Base-by-base conservation (phyloP, 2,113 vertebrate genomes). In the Sprattus sprattus region DNA sequence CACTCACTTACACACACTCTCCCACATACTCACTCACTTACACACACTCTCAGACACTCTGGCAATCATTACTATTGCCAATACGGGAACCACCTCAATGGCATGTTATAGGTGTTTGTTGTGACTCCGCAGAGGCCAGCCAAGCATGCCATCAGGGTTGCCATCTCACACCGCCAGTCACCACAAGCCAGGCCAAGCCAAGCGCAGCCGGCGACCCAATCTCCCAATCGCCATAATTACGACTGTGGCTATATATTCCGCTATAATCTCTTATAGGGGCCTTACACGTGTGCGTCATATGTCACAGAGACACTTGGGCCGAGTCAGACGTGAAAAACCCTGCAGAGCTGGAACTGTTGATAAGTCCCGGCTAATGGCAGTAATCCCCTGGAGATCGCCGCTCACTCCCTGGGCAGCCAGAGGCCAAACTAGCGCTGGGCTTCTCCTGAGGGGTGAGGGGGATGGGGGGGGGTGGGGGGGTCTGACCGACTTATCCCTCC, bases 401-500 rank as follows among this genome's bases (percentile, higher is more conserved):
- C 11, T 71, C 9, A 1, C 64, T 28, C 64, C 64, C 44, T 45
- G 50, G 22, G 45, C 28, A 60, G 28, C 28, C 81, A 25, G 49
- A 45, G 16, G 13, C n/a, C 50, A 28, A 18, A 46, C 32, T 8
- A 45, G 8, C 16, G 45, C 22, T 25, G n/a, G 84, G 81, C 64
- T 71, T 2, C 64, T 32, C 25, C 64, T 32, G 10, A 71, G 64
- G 32, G 64, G 64, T 6, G 25, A 10, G 16, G 32, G 32, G 20
- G n/a, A 44, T 15, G 22, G 47, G 16, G n/a, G 82, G 4, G 28
- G 44, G 46, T 8, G 6, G 46, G 64, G 71, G 64, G 71, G 83
- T 82, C 64, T 67, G 82, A 83, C 81, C 32, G 45, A 67, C 50
- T 82, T 89, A 45, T 67, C 82, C 50, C 47, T 67, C 44, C 84